Conservation (phyloP, 2,888 invertebrate genomes). For the Caenorhabditis sp. region DNA sequence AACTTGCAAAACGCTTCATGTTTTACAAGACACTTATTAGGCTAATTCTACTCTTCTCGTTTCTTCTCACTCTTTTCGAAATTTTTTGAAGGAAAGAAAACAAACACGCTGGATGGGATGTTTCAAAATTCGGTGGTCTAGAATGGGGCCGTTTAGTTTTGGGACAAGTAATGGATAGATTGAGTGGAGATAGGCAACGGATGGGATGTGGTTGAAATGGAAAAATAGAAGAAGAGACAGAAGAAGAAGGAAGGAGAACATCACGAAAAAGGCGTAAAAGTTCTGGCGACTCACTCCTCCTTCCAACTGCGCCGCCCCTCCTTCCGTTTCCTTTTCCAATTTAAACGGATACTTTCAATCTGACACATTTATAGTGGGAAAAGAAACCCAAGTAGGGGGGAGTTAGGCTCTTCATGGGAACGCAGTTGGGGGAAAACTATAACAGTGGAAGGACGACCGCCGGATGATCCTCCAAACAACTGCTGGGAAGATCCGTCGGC, state of each 20-base stretch:
- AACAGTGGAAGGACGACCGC: not conserved
- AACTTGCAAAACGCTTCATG: not conserved
- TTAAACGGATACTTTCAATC: slow-evolving; percentile 63
- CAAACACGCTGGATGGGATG: slow-evolving; percentile 1
- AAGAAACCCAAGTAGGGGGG: slow-evolving; percentile 8
- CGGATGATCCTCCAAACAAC: not conserved
- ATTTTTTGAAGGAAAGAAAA: not conserved
- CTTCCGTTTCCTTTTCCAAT: slow-evolving; percentile 61
- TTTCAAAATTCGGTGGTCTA: slow-evolving; percentile 44
- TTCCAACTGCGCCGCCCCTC: slow-evolving; percentile 5
- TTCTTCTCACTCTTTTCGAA: not conserved
- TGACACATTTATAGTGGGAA: slow-evolving; percentile 63
- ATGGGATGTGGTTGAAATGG: slow-evolving; percentile 16
- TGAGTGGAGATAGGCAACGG: slow-evolving; percentile 58
- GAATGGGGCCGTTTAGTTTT: slow-evolving; percentile 52
- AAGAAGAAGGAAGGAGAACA: slow-evolving; percentile 55
- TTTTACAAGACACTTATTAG: slow-evolving; percentile 35
- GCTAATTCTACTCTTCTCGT: slow-evolving; percentile 29
- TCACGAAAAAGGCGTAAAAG: slow-evolving; percentile 65
- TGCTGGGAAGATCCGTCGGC: not conserved
- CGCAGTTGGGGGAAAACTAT: not conserved
- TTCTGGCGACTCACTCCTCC: slow-evolving; percentile 44
- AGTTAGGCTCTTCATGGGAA: slow-evolving; percentile 40
- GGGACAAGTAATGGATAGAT: slow-evolving; percentile 65
- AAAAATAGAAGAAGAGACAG: slow-evolving; percentile 2